phyloP scores from a whole-genome alignment of 2,888 invertebrate species.

The Drosophila monieri region DNA sequence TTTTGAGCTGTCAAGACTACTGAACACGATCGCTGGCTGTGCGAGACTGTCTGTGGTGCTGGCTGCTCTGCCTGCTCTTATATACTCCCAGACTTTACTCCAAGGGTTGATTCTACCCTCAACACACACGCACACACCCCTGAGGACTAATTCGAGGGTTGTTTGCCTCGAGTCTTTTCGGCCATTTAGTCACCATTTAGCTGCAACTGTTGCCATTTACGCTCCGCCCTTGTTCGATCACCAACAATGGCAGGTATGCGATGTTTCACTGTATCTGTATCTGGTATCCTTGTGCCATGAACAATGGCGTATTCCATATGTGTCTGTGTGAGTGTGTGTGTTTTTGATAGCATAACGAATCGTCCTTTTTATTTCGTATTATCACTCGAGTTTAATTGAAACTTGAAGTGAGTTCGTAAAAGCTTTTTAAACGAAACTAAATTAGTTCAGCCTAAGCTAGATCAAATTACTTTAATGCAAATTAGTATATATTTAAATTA shows the following conservation, averaged over 20 bases:
- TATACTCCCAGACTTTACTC: slow-evolving; percentile 49
- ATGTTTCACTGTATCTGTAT: slow-evolving; percentile 22
- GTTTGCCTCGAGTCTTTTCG: slow-evolving; percentile 55
- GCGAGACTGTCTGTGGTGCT: slow-evolving; percentile 65
- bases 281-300: slow-evolving; percentile 11
- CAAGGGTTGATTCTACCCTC: slow-evolving; percentile 58
- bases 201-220: slow-evolving; percentile 74
- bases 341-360: slow-evolving; percentile 32
- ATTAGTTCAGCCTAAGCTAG: slow-evolving; percentile 23
- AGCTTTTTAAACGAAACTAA: slow-evolving; percentile 36
- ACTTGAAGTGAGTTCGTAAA: slow-evolving; percentile 30
- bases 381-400: slow-evolving; percentile 42
- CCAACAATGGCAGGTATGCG: slow-evolving; percentile 60
- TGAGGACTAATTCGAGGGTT: slow-evolving; percentile 77
- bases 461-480: slow-evolving; percentile 9
- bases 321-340: not conserved
- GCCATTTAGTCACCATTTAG: slow-evolving; percentile 71
- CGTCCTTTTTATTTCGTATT: slow-evolving; percentile 29
- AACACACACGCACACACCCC: slow-evolving; percentile 37
- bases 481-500: not conserved
- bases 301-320: slow-evolving; percentile 30
- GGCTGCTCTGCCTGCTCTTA: slow-evolving; percentile 60
- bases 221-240: slow-evolving; percentile 79
- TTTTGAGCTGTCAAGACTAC: slow-evolving; percentile 22
- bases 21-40: slow-evolving; percentile 74